phyloP scores from a whole-genome alignment of 1,140 invertebrate genomes.

The Habropoda laboriosa region DNA sequence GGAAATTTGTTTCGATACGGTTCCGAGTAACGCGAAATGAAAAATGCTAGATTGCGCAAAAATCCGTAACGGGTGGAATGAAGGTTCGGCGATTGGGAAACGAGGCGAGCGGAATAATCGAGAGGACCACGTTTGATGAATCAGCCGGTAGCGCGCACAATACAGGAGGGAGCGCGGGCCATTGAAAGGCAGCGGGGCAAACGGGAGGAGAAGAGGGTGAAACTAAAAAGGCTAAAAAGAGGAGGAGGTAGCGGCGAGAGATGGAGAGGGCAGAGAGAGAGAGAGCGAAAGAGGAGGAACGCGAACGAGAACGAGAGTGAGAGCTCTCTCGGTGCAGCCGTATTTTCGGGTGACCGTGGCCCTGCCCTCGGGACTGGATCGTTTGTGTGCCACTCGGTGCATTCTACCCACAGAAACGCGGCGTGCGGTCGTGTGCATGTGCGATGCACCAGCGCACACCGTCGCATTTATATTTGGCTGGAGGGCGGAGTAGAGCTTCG shows the following conservation, averaged over 20 bases:
- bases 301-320: constrained; percentile 46
- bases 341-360: constrained; percentile 79
- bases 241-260: constrained; percentile 20
- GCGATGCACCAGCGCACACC: constrained; percentile 37
- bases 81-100: no score
- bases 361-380: constrained; percentile 73
- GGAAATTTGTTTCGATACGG: no score
- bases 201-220: constrained; percentile 33
- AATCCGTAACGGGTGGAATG: no score
- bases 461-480: constrained; percentile 58
- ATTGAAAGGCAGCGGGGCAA: constrained; percentile 63
- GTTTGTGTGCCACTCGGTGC: constrained; percentile 71
- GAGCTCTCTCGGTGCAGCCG: constrained; percentile 60
- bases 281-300: constrained; percentile 17
- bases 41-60: no score
- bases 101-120: not conserved
- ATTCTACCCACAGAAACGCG: constrained; percentile 41
- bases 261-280: constrained; percentile 11
- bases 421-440: not conserved
- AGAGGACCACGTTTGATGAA: constrained; percentile 41
- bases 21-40: no score
- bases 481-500: constrained; percentile 46
- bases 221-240: constrained; percentile 51
- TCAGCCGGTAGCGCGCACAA: constrained; percentile 49
- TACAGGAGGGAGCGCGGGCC: constrained; percentile 37